Conservation (phyloP, 2,888 invertebrate species). For the Conchocele bisecta region DNA sequence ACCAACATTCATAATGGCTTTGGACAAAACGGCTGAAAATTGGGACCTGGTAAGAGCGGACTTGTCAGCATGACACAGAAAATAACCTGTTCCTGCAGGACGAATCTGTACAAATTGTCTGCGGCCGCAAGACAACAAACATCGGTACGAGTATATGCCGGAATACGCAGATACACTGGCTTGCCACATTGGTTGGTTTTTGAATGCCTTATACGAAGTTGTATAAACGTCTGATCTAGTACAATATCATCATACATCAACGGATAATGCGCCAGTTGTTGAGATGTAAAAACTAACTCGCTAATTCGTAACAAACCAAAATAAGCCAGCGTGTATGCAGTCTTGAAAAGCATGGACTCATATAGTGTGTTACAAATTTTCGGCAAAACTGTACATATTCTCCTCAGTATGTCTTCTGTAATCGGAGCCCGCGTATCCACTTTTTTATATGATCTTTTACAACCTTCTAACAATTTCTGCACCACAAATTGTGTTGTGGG, state of each 20-base stretch:
- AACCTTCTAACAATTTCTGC: neutral
- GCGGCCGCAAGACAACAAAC: neutral
- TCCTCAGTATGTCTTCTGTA: neutral
- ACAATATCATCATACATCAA: neutral
- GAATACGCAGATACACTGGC: neutral
- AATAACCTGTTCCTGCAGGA: neutral
- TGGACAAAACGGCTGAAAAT: neutral
- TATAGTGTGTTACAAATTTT: neutral
- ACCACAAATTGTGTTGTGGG: neutral
- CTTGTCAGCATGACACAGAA: neutral
- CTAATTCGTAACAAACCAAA: constrained; percentile 10
- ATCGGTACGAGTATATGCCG: neutral
- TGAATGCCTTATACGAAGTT: neutral
- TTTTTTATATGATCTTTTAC: neutral
- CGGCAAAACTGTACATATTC: neutral
- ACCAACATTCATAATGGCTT: neutral
- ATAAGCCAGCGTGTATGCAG: constrained; percentile 11
- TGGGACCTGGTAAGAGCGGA: neutral
- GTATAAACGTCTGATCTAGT: too few relatives aligned
- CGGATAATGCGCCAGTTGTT: neutral
- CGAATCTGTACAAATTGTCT: neutral
- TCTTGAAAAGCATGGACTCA: neutral
- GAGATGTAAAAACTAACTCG: neutral
- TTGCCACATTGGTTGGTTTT: constrained; percentile 5
- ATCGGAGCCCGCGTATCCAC: neutral